Evolutionary conservation across 1,140 invertebrate species (phyloP).

Genomic region (Platorchestia sp.): DNA sequence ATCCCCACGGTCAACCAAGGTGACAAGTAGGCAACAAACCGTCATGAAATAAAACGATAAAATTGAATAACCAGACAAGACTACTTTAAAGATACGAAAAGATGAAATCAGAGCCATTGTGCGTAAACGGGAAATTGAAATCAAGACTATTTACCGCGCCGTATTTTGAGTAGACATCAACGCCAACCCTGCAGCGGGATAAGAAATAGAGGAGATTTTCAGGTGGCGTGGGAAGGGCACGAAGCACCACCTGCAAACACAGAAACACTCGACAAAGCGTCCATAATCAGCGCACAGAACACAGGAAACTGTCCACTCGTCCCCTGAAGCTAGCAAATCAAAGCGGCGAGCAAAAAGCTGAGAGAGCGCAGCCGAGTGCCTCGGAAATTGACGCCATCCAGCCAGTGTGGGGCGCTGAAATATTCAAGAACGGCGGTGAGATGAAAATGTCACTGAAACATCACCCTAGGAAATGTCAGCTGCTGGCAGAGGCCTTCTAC

Average conservation of each 20-base stretch:
- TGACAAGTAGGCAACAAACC: neutral
- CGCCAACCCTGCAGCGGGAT: neutral
- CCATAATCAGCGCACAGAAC: neutral
- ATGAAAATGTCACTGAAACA: conserved; percentile 55
- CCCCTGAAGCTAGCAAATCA: neutral
- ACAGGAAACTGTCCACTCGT: neutral
- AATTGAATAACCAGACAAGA: neutral
- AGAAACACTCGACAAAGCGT: neutral
- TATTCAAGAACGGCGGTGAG: conserved; percentile 23
- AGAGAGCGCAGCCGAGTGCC: conserved; percentile 28
- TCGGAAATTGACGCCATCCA: conserved; percentile 44
- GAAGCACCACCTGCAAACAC: neutral
- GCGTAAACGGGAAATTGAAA: neutral
- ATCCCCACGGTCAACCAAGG: neutral
- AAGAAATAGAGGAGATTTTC: neutral
- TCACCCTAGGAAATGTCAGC: conserved; percentile 49
- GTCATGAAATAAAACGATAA: neutral
- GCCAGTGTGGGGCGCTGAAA: conserved; percentile 22
- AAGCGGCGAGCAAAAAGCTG: neutral
- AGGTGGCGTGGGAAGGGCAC: neutral
- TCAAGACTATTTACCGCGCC: neutral
- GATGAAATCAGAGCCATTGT: neutral
- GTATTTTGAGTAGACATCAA: neutral
- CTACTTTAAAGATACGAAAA: neutral
- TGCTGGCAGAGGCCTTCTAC: conserved; percentile 3